Base-by-base conservation (phyloP, 2,888 invertebrate species). In the Leucophora obtusa region DNA sequence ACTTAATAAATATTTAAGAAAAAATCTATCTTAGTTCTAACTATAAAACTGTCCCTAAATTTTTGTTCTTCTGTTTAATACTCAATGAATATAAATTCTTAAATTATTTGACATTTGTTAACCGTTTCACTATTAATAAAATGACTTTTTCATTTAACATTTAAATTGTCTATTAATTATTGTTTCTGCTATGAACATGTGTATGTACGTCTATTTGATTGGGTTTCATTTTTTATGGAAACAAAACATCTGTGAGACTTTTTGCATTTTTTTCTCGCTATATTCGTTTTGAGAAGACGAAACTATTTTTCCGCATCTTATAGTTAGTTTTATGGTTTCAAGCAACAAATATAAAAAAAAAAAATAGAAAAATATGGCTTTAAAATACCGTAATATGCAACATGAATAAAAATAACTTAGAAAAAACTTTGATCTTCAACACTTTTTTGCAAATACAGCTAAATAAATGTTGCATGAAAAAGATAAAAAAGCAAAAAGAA, bases 111-210 rank as follows among this genome's bases (percentile, higher is more conserved):
- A 79, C 79, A 75, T 79, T 79, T 75, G 66, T 60, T 71, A 70
- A 70, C 65, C 66, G 24, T 75, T 75, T 65, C 66, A 71, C 53
- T 66, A 60, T 66, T 62, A 70, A 79, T 69, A 70, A 60, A 74
- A 70, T 75, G 74, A 79, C 79, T 75, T 74, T 79, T 71, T 68
- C 79, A 71, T 68, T 79, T 79, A 79, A 75, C 79, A 79, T 79
- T 79, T 79, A 75, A 79, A 75, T 66, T 75, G 70, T 50, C 75
- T 75, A 75, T 79, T 74, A 70, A 79, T 79, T 71, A 70, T 72
- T 53, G 17, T 60, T 28, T 9, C 17, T n/a, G 10, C 17, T 38
- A 38, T 63, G 10, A 38, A 47, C 38, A 24, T 54, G 15, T 43
- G 21, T n/a, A 2, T 6, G 38, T 54, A 9, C 53, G 0, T 54